Evolutionary conservation across 2,888 invertebrate genomes (phyloP).

Genomic region (Resseliella maxima): DNA sequence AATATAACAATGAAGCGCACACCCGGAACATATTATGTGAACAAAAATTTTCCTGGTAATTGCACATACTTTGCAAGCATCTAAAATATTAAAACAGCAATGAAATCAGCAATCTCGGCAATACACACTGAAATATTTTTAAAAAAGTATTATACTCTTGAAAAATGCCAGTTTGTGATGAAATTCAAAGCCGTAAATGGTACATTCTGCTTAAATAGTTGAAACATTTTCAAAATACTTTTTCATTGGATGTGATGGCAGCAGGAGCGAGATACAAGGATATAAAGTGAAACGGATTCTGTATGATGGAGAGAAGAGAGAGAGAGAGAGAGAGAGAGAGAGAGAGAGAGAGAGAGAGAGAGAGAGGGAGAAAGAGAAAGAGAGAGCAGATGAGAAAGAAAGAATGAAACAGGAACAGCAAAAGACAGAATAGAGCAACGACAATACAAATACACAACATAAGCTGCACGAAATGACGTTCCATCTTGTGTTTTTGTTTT

Average conservation of each 20-base stretch:
- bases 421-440: too few species aligned
- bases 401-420: too few species aligned
- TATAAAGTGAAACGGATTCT: too few species aligned
- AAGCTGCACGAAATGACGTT: background rate
- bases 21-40: too few species aligned
- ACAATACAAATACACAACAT: background rate
- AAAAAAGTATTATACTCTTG: background rate
- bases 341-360: too few species aligned
- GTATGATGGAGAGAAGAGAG: too few species aligned
- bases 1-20: too few species aligned
- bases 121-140: background rate
- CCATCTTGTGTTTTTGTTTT: too few species aligned
- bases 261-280: too few species aligned
- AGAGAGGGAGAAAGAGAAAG: too few species aligned
- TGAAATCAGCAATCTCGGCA: background rate
- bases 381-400: too few species aligned
- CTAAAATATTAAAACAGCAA: background rate
- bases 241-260: background rate
- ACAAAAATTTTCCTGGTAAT: background rate
- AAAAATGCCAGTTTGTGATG: background rate
- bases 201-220: background rate
- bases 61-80: background rate
- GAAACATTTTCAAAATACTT: background rate
- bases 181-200: slow-evolving; percentile 10
- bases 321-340: too few species aligned